Percentiles rank a stretch among this genome's conserved stretches.
These are phyloP conservation scores for Troides helena DNA, from an alignment of 2,888 invertebrate genomes.

Conservation along the genomic window DNA sequence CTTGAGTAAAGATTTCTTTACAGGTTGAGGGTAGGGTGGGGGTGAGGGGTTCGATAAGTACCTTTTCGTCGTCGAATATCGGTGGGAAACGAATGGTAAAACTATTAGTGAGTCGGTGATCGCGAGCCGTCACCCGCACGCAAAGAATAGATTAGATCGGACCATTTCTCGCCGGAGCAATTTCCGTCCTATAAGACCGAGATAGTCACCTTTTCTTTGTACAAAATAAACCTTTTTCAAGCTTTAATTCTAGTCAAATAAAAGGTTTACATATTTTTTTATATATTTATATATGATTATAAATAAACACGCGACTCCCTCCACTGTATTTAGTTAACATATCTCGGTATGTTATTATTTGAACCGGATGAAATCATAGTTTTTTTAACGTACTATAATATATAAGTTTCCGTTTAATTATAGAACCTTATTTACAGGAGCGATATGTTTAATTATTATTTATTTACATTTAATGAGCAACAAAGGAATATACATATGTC, in stretches of 20 bases:
- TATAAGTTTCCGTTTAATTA: too few species aligned
- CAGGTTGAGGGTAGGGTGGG: background rate
- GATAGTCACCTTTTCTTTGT: slow-evolving; percentile 46
- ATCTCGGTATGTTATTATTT: too few species aligned
- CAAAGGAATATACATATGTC: too few species aligned
- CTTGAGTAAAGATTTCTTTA: background rate
- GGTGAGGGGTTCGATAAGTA: background rate
- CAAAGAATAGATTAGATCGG: slow-evolving; percentile 71
- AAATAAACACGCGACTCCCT: too few species aligned
- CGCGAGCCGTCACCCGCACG: slow-evolving; percentile 55
- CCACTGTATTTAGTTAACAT: too few species aligned
- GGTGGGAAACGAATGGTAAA: slow-evolving; percentile 11
- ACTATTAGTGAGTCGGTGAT: slow-evolving; percentile 51
- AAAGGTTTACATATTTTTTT: background rate
- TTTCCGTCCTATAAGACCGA: slow-evolving; percentile 62
- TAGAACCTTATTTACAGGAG: too few species aligned
- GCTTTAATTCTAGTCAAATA: background rate
- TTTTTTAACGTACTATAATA: too few species aligned
- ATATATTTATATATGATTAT: too few species aligned
- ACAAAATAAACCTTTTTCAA: slow-evolving; percentile 20
- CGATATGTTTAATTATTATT: too few species aligned
- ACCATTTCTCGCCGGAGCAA: slow-evolving; percentile 60
- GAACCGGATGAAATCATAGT: too few species aligned
- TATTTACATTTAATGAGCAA: too few species aligned
- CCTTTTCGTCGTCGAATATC: slow-evolving; percentile 1